phyloP scores from a whole-genome alignment of 2,797 vertebrate species.

The Lepus oiostolus region DNA sequence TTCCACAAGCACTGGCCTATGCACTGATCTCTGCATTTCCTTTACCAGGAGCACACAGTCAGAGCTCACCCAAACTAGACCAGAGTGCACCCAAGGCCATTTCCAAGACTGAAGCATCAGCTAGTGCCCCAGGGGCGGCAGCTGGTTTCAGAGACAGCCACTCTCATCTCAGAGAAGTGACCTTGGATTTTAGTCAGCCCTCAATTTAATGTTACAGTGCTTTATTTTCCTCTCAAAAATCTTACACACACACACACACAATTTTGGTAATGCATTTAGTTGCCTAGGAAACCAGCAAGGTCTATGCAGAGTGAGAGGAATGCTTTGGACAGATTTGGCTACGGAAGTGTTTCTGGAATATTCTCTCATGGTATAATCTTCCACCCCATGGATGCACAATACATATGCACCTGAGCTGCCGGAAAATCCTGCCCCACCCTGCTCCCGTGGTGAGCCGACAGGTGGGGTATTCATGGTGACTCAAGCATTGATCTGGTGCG shows the following conservation, averaged over 20 bases:
- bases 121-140: neutral
- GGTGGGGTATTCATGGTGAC: neutral
- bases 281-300: constrained; percentile 63
- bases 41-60: neutral
- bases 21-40: neutral
- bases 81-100: neutral
- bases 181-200: neutral
- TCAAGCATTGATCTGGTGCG: neutral
- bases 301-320: neutral
- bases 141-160: neutral
- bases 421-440: neutral
- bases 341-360: constrained; percentile 34
- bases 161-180: neutral
- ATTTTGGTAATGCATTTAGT: neutral
- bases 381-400: neutral
- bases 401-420: neutral
- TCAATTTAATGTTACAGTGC: constrained; percentile 1
- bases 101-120: neutral
- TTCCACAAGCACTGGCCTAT: neutral
- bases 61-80: neutral
- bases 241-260: neutral
- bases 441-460: neutral
- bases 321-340: neutral
- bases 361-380: neutral
- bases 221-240: constrained; percentile 42